phyloP scores from a whole-genome alignment of 1,140 invertebrate species.

The Drosophila triauraria region DNA sequence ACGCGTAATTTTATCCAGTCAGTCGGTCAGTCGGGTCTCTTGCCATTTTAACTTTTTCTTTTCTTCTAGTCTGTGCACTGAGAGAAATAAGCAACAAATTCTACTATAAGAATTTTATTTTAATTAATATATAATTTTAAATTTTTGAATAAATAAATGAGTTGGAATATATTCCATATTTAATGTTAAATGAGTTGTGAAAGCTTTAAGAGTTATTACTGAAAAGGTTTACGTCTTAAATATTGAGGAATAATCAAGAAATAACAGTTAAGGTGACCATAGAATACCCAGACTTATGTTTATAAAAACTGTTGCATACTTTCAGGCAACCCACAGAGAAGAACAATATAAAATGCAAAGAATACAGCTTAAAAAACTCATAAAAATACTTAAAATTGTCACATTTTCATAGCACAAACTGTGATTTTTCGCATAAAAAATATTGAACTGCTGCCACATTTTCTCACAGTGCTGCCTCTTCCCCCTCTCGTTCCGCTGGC shows the following conservation, averaged over 20 bases:
- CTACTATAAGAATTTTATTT: neutral
- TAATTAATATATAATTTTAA: too few relatives aligned
- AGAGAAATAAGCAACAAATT: neutral
- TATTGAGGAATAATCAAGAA: neutral
- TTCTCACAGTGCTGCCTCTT: constrained; percentile 11
- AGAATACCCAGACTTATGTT: neutral
- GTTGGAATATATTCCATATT: too few relatives aligned
- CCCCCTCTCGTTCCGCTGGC: constrained; percentile 17
- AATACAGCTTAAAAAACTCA: neutral
- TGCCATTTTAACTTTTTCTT: constrained; percentile 16
- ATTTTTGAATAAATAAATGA: too few relatives aligned
- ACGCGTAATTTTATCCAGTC: constrained; percentile 26
- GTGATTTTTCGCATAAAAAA: fast-evolving
- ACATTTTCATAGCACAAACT: too few relatives aligned
- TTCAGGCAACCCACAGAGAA: neutral
- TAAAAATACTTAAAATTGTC: too few relatives aligned
- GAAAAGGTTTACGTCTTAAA: too few relatives aligned
- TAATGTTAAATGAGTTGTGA: too few relatives aligned
- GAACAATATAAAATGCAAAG: neutral
- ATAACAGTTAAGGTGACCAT: neutral
- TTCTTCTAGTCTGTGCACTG: neutral
- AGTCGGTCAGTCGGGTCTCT: constrained; percentile 2
- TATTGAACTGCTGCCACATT: too few relatives aligned
- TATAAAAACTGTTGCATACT: neutral
- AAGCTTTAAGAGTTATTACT: too few relatives aligned